Conservation (phyloP, 2,888 invertebrate genomes). For the Oscheius myriophilus region DNA sequence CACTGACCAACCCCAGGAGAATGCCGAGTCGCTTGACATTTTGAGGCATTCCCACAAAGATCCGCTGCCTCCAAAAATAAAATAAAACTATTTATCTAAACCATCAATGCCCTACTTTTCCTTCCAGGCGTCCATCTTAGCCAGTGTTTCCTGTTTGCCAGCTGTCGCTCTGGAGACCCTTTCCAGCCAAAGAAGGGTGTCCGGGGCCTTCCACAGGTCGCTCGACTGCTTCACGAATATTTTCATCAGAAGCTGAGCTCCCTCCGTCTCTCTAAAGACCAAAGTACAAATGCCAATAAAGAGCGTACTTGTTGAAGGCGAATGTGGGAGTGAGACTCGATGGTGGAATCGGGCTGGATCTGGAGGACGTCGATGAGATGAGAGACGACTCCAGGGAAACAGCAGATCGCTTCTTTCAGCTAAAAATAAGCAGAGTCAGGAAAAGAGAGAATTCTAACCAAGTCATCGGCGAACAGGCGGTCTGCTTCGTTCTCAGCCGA, state of each 20-base stretch:
- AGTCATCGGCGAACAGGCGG: constrained; percentile 74
- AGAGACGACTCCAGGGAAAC: constrained; percentile 83
- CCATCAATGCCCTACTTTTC: constrained; percentile 33
- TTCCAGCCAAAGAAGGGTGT: constrained; percentile 82
- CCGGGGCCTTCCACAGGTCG: constrained; percentile 81
- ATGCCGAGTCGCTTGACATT: constrained; percentile 53
- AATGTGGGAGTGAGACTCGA: constrained; percentile 50
- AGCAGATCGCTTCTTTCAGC: constrained; percentile 74
- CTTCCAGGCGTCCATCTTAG: constrained; percentile 40
- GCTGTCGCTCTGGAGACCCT: constrained; percentile 71
- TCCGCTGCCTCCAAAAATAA: constrained; percentile 37
- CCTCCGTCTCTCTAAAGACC: constrained; percentile 64
- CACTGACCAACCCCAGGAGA: constrained; percentile 45
- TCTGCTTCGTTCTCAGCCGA: constrained; percentile 63
- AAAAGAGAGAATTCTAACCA: constrained; percentile 67
- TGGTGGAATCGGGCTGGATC: constrained; percentile 52
- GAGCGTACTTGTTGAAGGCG: constrained; percentile 32
- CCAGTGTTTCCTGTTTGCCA: background rate
- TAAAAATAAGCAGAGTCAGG: constrained; percentile 21
- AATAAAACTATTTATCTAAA: too few relatives aligned
- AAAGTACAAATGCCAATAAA: background rate
- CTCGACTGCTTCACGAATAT: constrained; percentile 80
- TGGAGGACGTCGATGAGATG: constrained; percentile 76
- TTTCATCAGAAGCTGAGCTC: constrained; percentile 79
- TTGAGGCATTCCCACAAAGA: constrained; percentile 52